Percentiles rank a stretch among this genome's conserved stretches.
phyloP scores from a whole-genome alignment of 2,888 invertebrate genomes.

The Agrypnus murinus region DNA sequence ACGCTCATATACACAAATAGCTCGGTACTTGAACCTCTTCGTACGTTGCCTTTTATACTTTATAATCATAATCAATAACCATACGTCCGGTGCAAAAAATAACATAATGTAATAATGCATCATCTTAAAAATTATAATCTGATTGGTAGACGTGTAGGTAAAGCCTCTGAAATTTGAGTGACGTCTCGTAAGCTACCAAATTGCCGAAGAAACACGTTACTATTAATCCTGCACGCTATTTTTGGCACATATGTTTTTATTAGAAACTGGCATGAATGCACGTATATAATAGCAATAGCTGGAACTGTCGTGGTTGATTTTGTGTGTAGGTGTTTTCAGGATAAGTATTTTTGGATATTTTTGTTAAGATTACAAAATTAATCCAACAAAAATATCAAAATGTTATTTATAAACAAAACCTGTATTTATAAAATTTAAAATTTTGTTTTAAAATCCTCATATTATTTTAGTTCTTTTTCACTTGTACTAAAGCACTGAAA shows the following conservation, averaged over 20 bases:
- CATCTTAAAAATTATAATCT: slow-evolving; percentile 30
- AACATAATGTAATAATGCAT: slow-evolving; percentile 23
- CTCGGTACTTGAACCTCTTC: slow-evolving; percentile 49
- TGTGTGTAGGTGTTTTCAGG: slow-evolving; percentile 33
- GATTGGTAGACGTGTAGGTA: slow-evolving; percentile 1
- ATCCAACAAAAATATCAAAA: too few species aligned
- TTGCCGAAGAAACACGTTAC: slow-evolving; percentile 40
- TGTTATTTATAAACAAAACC: too few species aligned
- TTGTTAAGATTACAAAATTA: too few species aligned
- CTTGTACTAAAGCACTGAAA: too few species aligned
- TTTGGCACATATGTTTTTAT: slow-evolving; percentile 47
- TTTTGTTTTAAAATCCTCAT: too few species aligned
- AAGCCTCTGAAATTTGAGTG: slow-evolving; percentile 10
- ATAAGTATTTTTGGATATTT: slow-evolving; percentile 32
- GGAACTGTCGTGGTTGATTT: slow-evolving; percentile 43
- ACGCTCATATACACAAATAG: slow-evolving; percentile 52
- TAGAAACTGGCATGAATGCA: slow-evolving; percentile 52
- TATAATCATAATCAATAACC: slow-evolving; percentile 46
- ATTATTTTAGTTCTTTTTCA: too few species aligned
- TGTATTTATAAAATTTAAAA: too few species aligned
- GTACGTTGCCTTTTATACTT: slow-evolving; percentile 42
- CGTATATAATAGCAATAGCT: slow-evolving; percentile 52
- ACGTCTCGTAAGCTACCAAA: slow-evolving; percentile 44
- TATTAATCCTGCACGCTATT: slow-evolving; percentile 48
- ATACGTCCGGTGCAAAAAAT: slow-evolving; percentile 44